Percentiles rank a stretch among this genome's conserved stretches.
These are phyloP conservation scores for Thera obeliscata DNA, from an alignment of 2,888 invertebrate genomes.

Conservation along the genomic window DNA sequence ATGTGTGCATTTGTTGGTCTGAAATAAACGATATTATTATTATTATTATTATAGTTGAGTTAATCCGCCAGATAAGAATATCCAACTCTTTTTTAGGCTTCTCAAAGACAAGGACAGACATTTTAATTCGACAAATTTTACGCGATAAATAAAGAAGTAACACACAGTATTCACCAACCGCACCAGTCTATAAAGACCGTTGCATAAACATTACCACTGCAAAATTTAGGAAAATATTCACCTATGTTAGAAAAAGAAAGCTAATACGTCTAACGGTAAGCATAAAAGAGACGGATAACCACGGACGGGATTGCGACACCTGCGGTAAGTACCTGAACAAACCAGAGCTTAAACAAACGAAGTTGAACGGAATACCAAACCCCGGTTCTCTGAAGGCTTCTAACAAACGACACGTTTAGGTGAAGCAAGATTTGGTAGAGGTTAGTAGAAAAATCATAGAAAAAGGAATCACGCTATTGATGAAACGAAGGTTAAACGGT, in stretches of 20 bases:
- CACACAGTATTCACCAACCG: neutral
- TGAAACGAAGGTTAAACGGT: no score
- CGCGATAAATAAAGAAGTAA: neutral
- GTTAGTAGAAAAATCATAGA: no score
- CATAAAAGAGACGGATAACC: constrained; percentile 27
- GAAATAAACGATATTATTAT: no score
- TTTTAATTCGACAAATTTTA: neutral
- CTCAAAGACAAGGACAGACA: no score
- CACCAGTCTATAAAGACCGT: neutral
- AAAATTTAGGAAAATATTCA: constrained; percentile 19
- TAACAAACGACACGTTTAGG: neutral
- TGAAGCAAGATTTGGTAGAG: no score
- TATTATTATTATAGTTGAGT: no score
- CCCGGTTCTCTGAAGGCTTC: constrained; percentile 5
- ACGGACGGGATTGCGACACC: constrained; percentile 35
- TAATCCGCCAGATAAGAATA: no score
- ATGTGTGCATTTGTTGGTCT: no score
- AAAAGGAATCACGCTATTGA: no score
- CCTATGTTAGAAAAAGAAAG: constrained; percentile 22
- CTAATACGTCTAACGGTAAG: constrained; percentile 2
- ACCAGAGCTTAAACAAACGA: constrained; percentile 37
- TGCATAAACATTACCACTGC: constrained; percentile 8
- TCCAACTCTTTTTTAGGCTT: no score
- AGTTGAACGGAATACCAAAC: constrained; percentile 31
- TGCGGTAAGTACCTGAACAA: constrained; percentile 40